These are phyloP conservation scores for Polylopha cassiicola DNA, from an alignment of 2,888 invertebrate species.

Conservation along the genomic window DNA sequence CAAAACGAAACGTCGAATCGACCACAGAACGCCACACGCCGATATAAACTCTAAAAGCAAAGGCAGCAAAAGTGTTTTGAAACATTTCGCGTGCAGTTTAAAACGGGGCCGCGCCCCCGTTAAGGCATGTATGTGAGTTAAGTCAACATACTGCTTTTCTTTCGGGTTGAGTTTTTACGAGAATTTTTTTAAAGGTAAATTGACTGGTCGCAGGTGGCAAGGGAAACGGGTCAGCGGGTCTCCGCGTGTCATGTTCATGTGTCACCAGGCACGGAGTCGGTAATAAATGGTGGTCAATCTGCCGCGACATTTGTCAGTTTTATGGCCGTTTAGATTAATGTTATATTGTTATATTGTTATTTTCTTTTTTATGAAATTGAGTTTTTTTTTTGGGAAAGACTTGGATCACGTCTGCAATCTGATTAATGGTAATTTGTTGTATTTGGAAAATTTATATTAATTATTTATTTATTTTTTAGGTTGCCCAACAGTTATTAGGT, in stretches of 20 bases:
- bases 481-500: too few relatives aligned
- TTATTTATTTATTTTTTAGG: too few relatives aligned
- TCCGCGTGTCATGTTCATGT: slow-evolving; percentile 70
- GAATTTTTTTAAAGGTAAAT: slow-evolving; percentile 69
- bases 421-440: too few relatives aligned
- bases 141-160: slow-evolving; percentile 71
- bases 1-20: slow-evolving; percentile 37
- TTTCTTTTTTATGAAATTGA: background rate
- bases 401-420: too few relatives aligned
- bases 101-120: slow-evolving; percentile 63
- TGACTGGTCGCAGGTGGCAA: slow-evolving; percentile 68
- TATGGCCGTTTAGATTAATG: slow-evolving; percentile 5
- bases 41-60: slow-evolving; percentile 54
- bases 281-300: slow-evolving; percentile 21
- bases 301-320: slow-evolving; percentile 10
- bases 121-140: slow-evolving; percentile 65
- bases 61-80: slow-evolving; percentile 46
- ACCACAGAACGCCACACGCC: slow-evolving; percentile 34
- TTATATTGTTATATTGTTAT: slow-evolving; percentile 10
- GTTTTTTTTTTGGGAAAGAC: too few relatives aligned
- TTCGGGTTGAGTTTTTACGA: slow-evolving; percentile 58
- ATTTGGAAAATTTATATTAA: too few relatives aligned
- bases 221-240: slow-evolving; percentile 73
- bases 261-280: slow-evolving; percentile 55
- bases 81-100: slow-evolving; percentile 44